These are phyloP conservation scores for Saimiri boliviensis DNA, from an alignment of 2,113 vertebrate species.

Conservation along the genomic window DNA sequence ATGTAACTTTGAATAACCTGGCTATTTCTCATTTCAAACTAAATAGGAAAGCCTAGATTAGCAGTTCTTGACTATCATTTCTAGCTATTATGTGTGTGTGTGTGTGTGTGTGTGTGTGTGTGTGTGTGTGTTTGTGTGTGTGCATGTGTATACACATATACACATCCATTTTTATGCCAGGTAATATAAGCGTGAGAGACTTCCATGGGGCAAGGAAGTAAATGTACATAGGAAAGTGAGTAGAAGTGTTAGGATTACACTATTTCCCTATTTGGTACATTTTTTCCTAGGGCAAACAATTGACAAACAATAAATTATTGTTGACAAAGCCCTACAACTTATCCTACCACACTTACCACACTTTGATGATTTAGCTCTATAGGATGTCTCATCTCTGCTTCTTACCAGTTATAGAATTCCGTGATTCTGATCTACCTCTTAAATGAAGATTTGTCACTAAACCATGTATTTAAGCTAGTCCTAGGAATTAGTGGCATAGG, in stretches of 20 bases:
- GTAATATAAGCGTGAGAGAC: background rate
- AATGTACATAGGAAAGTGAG: background rate
- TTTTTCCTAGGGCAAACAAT: background rate
- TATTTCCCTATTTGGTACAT: background rate
- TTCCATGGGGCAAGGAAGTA: background rate
- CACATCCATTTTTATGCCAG: rapidly evolving
- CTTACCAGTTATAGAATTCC: background rate
- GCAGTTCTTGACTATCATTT: background rate
- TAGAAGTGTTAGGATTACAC: background rate
- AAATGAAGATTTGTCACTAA: background rate
- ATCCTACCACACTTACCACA: background rate
- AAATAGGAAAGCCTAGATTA: background rate
- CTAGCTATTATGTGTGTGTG: background rate
- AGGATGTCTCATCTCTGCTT: background rate
- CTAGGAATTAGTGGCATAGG: too few relatives aligned
- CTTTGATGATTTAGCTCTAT: background rate
- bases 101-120: too few relatives aligned
- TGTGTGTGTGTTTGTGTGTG: too few relatives aligned
- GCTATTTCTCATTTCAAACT: background rate
- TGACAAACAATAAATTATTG: background rate
- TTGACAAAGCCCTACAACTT: background rate
- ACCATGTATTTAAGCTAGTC: background rate
- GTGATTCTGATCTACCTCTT: background rate
- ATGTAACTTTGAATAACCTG: background rate
- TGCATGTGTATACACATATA: too few relatives aligned